phyloP scores from a whole-genome alignment of 2,113 vertebrate genomes.

The Centropus unirufus region DNA sequence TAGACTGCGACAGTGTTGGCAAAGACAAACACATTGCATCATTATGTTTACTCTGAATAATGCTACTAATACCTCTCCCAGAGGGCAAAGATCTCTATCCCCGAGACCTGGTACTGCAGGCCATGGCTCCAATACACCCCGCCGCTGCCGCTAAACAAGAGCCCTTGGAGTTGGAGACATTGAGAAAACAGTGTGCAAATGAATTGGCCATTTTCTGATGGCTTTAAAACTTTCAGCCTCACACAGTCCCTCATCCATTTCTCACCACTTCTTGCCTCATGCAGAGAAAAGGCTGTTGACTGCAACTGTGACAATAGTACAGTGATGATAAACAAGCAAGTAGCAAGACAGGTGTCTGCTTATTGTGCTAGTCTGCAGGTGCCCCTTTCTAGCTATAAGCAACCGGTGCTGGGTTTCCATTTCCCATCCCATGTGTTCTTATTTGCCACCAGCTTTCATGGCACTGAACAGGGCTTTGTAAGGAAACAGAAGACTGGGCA shows the following conservation, averaged over 20 bases:
- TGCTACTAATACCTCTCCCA: not conserved
- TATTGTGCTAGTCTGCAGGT: not conserved
- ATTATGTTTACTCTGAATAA: not conserved
- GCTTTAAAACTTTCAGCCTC: not conserved
- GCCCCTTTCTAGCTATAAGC: not conserved
- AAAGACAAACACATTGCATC: not conserved
- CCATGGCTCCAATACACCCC: not conserved
- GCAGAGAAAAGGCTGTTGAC: not conserved
- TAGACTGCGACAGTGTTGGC: not conserved
- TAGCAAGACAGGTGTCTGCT: not conserved
- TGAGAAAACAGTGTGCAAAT: not conserved
- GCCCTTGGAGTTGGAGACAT: not conserved
- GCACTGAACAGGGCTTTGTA: not conserved
- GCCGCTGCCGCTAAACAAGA: not conserved
- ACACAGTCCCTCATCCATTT: rapidly evolving
- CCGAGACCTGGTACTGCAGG: rapidly evolving
- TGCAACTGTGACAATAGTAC: not conserved
- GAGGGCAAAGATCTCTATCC: not conserved
- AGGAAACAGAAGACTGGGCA: not conserved
- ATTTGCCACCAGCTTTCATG: not conserved
- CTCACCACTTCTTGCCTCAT: not conserved
- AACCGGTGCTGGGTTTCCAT: not conserved
- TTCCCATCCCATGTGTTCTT: not conserved
- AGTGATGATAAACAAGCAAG: not conserved
- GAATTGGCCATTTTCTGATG: not conserved